phyloP scores from a whole-genome alignment of 2,113 vertebrate genomes.

The Pluvialis apricaria region DNA sequence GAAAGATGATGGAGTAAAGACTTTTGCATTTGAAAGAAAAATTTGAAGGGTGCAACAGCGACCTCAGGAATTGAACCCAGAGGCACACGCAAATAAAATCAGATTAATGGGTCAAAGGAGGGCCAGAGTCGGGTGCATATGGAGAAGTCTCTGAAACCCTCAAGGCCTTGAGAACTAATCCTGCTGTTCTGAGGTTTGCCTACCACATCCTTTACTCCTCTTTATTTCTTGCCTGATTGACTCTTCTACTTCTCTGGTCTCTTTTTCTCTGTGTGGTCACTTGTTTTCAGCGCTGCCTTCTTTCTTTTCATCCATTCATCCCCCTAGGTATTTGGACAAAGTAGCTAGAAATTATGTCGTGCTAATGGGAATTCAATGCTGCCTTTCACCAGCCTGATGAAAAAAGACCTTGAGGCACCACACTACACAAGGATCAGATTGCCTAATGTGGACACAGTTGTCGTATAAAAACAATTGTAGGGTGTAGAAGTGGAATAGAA shows the following conservation, averaged over 20 bases:
- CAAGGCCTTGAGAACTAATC: neutral
- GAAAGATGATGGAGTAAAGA: neutral
- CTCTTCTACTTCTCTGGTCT: neutral
- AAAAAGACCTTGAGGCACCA: neutral
- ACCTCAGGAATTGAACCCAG: neutral
- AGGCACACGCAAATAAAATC: neutral
- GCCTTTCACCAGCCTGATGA: neutral
- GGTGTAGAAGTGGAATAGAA: neutral
- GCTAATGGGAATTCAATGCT: neutral
- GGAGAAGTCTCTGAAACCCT: neutral
- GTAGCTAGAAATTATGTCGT: neutral
- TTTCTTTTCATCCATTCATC: neutral
- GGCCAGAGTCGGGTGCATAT: rapidly evolving
- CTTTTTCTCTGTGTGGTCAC: neutral
- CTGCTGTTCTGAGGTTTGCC: neutral
- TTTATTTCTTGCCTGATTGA: neutral
- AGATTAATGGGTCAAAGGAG: neutral
- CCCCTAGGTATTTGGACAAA: neutral
- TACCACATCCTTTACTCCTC: neutral
- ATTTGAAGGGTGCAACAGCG: neutral
- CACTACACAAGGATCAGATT: neutral
- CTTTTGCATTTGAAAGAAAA: neutral
- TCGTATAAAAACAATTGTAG: neutral
- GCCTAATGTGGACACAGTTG: neutral
- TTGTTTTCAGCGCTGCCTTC: neutral